Conservation (phyloP, 1,140 invertebrate species). For the Sycophaga agraensis region DNA sequence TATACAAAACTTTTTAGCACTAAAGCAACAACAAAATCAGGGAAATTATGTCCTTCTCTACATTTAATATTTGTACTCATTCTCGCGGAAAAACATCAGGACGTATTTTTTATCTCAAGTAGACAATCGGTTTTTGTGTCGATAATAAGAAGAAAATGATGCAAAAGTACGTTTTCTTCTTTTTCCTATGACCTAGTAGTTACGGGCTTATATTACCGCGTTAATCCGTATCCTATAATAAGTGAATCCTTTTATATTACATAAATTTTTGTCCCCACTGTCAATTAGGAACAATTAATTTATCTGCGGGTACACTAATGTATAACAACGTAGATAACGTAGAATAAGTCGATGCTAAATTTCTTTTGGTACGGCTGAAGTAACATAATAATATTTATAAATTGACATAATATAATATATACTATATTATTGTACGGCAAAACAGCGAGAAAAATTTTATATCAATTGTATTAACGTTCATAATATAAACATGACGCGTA, state of each 20-base stretch:
- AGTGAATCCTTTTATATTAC: constrained; percentile 7
- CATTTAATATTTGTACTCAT: background rate
- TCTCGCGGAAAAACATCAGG: background rate
- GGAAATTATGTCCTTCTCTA: background rate
- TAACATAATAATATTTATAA: constrained; percentile 36
- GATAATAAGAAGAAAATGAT: background rate
- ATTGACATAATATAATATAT: constrained; percentile 29
- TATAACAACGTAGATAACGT: background rate
- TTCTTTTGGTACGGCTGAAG: constrained; percentile 25
- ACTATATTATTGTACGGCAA: constrained; percentile 35
- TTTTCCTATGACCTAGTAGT: constrained; percentile 3
- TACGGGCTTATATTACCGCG: background rate
- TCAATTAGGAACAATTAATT: constrained; percentile 24
- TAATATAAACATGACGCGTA: constrained; percentile 30
- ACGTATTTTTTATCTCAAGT: constrained; percentile 19
- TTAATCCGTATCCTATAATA: background rate
- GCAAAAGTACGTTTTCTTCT: background rate
- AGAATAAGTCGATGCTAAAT: background rate
- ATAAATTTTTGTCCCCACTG: constrained; percentile 4
- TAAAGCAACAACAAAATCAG: background rate
- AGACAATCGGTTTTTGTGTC: constrained; percentile 15
- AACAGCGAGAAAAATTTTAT: constrained; percentile 42
- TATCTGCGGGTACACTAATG: constrained; percentile 2
- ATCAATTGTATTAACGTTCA: constrained; percentile 45
- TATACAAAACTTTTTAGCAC: background rate